Evolutionary conservation across 2,113 vertebrate genomes (phyloP).

Genomic region (Chaetodon auriga): DNA sequence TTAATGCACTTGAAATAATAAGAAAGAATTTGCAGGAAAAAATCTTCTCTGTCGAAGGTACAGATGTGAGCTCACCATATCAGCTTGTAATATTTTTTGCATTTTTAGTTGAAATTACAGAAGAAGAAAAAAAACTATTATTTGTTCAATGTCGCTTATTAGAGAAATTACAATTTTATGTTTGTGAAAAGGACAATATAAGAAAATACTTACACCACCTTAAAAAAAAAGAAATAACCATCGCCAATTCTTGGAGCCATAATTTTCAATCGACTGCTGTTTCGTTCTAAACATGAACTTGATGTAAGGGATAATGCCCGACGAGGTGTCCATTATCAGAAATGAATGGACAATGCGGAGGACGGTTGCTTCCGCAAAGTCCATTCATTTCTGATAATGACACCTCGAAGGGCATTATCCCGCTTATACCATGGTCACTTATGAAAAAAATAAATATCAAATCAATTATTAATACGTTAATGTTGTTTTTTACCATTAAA

Average conservation of each 20-base stretch:
- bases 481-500: no score
- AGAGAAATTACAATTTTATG: background rate
- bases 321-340: no score
- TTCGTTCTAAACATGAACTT: background rate
- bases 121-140: background rate
- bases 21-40: slow-evolving; percentile 83
- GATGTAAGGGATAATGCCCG: no score
- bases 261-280: background rate
- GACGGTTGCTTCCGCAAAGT: no score
- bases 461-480: no score
- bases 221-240: background rate
- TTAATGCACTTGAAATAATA: slow-evolving; percentile 83
- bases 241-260: background rate
- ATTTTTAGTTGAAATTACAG: background rate
- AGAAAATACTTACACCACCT: background rate
- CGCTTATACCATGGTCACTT: no score
- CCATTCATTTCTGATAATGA: no score
- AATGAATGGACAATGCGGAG: no score
- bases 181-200: no score
- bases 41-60: slow-evolving; percentile 91
- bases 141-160: background rate
- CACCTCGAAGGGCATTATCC: no score
- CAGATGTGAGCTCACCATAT: background rate
- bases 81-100: background rate
- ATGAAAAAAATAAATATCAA: no score